phyloP scores from a whole-genome alignment of 2,888 invertebrate species.

The Choristoneura rosaceana region DNA sequence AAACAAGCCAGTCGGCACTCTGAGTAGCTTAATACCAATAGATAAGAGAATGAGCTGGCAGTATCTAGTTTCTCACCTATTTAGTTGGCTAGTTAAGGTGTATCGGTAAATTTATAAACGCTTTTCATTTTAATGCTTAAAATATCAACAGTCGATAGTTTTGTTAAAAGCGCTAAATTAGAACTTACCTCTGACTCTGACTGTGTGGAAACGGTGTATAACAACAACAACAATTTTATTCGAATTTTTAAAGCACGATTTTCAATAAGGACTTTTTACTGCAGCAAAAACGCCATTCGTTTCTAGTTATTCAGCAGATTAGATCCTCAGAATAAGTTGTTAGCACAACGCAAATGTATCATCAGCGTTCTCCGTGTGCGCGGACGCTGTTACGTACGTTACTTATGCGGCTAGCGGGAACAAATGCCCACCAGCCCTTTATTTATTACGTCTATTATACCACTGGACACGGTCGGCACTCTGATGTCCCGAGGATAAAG shows the following conservation, averaged over 20 bases:
- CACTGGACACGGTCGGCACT: constrained; percentile 42
- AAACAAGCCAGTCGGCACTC: constrained; percentile 53
- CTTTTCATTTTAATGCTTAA: not conserved
- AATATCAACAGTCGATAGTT: too few relatives aligned
- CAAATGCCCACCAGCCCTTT: constrained; percentile 62
- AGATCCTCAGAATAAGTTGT: constrained; percentile 15
- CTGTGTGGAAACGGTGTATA: not conserved
- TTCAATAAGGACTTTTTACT: not conserved
- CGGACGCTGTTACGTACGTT: constrained; percentile 65
- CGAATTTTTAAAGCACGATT: not conserved
- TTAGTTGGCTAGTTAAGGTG: not conserved
- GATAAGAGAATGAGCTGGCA: constrained; percentile 39
- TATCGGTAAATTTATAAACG: not conserved
- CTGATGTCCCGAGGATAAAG: constrained; percentile 37
- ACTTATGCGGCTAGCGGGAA: constrained; percentile 62
- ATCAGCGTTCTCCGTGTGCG: constrained; percentile 60
- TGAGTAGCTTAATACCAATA: constrained; percentile 51
- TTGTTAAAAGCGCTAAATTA: too few relatives aligned
- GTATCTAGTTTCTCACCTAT: constrained; percentile 11
- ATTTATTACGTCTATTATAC: constrained; percentile 57
- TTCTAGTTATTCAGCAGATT: not conserved
- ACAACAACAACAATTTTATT: not conserved
- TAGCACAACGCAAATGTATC: constrained; percentile 52
- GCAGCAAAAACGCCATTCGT: not conserved
- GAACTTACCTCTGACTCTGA: too few relatives aligned